phyloP scores from a whole-genome alignment of 2,113 vertebrate species.

The Laticauda laticaudata region DNA sequence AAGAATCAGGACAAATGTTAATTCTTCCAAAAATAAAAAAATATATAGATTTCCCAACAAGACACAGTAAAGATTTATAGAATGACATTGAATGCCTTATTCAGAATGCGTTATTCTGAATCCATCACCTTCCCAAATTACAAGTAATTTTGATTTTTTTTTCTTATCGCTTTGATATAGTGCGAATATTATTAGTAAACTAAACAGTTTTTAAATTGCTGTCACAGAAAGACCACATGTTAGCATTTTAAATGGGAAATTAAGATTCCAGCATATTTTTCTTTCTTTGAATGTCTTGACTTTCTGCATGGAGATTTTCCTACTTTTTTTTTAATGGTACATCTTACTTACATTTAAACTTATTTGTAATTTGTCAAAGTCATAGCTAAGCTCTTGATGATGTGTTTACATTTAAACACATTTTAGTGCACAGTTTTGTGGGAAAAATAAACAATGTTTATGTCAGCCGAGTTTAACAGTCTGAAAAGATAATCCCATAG shows the following conservation, averaged over 20 bases:
- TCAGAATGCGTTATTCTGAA: not conserved
- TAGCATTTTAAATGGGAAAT: not conserved
- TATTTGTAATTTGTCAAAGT: not conserved
- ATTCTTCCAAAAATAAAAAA: not conserved
- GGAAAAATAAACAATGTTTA: not conserved
- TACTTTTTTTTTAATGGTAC: not conserved
- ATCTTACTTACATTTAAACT: not conserved
- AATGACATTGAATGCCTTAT: not conserved
- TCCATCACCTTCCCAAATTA: not conserved
- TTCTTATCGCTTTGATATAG: not conserved
- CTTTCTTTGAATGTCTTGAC: no score
- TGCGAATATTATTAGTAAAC: not conserved
- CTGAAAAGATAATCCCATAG: not conserved
- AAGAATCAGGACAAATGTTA: not conserved
- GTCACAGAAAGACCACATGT: not conserved
- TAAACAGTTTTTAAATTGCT: not conserved
- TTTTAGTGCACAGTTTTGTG: not conserved
- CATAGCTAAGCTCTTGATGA: not conserved
- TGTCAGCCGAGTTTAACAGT: not conserved
- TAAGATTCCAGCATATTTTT: not conserved
- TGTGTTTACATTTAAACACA: not conserved
- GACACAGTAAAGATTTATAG: not conserved
- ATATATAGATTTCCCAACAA: no score
- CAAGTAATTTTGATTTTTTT: not conserved
- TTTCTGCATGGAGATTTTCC: not conserved